Percentiles rank a stretch among this genome's conserved stretches.
Evolutionary conservation across 2,797 vertebrate genomes (phyloP).

Genomic region (Scolopax rusticola): DNA sequence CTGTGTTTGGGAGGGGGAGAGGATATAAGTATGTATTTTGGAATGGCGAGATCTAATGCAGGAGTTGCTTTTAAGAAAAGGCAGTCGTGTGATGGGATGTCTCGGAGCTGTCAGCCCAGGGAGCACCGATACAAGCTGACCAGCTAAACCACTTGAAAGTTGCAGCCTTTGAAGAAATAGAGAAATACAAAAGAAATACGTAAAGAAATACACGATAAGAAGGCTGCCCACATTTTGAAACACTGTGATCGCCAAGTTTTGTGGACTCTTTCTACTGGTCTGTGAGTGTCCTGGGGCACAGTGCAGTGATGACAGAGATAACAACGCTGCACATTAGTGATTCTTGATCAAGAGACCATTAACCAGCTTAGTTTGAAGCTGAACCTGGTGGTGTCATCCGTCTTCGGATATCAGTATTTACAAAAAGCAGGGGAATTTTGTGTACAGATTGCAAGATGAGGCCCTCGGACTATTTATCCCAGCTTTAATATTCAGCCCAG

Average conservation of each 20-base stretch:
- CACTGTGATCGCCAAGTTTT: fast-evolving
- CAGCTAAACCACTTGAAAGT: background rate
- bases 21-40: fast-evolving
- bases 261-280: background rate
- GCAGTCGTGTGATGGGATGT: background rate
- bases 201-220: background rate
- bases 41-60: fast-evolving
- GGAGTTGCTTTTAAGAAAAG: background rate
- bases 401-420: background rate
- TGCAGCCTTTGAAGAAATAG: background rate
- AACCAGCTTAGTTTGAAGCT: background rate
- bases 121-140: background rate
- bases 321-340: fast-evolving
- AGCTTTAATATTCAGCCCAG: background rate
- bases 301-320: background rate
- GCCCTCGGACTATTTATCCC: background rate
- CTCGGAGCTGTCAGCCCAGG: background rate
- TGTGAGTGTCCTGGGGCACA: background rate
- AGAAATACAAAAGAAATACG: too few species aligned
- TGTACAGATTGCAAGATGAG: background rate
- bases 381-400: background rate
- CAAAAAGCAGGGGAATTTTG: background rate
- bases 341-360: background rate
- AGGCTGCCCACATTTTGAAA: background rate
- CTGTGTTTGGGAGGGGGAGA: background rate